These are phyloP conservation scores for Epinephelus coioides DNA, from an alignment of 2,797 vertebrate genomes.

Conservation along the genomic window DNA sequence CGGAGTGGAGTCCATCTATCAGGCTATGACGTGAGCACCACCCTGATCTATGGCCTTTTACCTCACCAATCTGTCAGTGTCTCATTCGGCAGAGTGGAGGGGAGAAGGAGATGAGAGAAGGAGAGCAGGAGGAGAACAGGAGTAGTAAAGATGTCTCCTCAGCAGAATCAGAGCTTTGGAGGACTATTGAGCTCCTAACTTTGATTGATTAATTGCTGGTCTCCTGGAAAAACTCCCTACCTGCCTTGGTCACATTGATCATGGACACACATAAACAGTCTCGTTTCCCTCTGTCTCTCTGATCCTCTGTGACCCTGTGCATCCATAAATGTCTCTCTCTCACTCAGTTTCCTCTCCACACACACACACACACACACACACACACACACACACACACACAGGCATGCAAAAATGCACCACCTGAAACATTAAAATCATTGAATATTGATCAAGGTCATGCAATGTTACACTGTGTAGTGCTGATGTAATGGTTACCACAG, in stretches of 20 bases:
- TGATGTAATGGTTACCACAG: conserved; percentile 3
- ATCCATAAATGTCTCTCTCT: conserved; percentile 42
- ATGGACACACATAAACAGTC: conserved; percentile 57
- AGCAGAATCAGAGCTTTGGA: conserved; percentile 73
- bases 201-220: conserved; percentile 76
- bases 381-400: not conserved
- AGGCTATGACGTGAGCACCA: conserved; percentile 98
- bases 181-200: conserved; percentile 62
- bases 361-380: not conserved
- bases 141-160: conserved; percentile 78
- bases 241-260: conserved; percentile 69
- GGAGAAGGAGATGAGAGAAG: conserved; percentile 57
- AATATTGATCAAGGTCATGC: conserved; percentile 49
- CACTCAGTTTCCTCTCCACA: not conserved
- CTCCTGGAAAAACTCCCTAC: conserved; percentile 65
- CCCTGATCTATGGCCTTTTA: conserved; percentile 80
- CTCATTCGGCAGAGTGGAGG: conserved; percentile 68
- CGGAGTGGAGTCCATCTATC: conserved; percentile 98
- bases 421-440: conserved; percentile 29
- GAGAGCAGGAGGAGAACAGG: conserved; percentile 48
- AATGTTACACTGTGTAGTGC: conserved; percentile 10
- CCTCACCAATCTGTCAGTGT: conserved; percentile 75
- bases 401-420: conserved; percentile 13
- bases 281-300: conserved; percentile 39
- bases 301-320: conserved; percentile 48